These are phyloP conservation scores for Tricholauxania praeusta DNA, from an alignment of 2,888 invertebrate species.

Conservation along the genomic window DNA sequence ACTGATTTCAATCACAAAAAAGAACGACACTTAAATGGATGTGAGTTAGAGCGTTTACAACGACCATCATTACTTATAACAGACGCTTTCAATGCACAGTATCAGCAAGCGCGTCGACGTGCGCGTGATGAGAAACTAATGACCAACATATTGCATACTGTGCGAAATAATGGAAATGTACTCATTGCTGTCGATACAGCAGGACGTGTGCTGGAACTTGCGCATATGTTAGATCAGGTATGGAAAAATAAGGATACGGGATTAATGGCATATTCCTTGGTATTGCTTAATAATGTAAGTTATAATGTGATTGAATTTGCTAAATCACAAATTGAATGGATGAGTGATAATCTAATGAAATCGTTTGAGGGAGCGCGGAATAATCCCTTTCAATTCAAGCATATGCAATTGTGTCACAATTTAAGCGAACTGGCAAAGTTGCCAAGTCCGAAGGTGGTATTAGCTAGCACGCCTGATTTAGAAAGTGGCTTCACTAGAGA, in stretches of 20 bases:
- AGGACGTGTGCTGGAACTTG: slow-evolving; percentile 94
- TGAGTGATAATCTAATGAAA: slow-evolving; percentile 98
- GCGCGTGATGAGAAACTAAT: slow-evolving; percentile 96
- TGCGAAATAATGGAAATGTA: slow-evolving; percentile 95
- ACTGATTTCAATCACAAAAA: slow-evolving; percentile 99
- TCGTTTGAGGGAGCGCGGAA: slow-evolving; percentile 90
- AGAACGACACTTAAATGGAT: slow-evolving; percentile 96
- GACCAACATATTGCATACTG: slow-evolving; percentile 94
- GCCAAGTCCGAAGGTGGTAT: slow-evolving; percentile 92
- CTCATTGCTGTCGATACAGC: slow-evolving; percentile 97
- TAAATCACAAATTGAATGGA: slow-evolving; percentile 99
- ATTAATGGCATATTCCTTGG: slow-evolving; percentile 91
- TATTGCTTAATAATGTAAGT: slow-evolving; percentile 94
- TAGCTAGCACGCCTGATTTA: slow-evolving; percentile 95
- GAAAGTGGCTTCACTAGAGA: slow-evolving; percentile 96
- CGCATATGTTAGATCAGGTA: slow-evolving; percentile 94
- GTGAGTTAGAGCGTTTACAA: slow-evolving; percentile 89
- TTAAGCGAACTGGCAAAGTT: slow-evolving; percentile 87
- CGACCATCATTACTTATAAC: slow-evolving; percentile 94
- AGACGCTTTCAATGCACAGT: slow-evolving; percentile 95
- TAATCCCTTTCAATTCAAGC: slow-evolving; percentile 96
- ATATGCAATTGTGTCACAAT: slow-evolving; percentile 94
- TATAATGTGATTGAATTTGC: slow-evolving; percentile 99
- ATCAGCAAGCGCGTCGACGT: slow-evolving; percentile 90
- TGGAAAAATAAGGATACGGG: slow-evolving; percentile 98